Evolutionary conservation across 2,888 invertebrate species (phyloP), one percentile per base, ranked within the genome.

Genomic region (Drosophila dives): DNA sequence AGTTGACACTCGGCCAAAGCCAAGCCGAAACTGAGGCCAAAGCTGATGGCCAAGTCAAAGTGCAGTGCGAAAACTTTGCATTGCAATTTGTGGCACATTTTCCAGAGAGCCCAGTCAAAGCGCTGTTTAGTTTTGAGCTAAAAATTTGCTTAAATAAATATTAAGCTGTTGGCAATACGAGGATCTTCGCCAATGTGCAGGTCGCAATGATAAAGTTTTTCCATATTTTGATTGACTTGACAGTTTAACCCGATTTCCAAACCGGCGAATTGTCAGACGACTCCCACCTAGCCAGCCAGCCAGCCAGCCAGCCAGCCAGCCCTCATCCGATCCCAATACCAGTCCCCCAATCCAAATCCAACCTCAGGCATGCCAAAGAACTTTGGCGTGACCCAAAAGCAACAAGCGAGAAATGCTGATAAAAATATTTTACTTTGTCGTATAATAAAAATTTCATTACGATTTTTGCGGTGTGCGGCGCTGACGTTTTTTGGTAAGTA

Each of bases 361-460:
- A 58, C 72, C 80, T 48, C 72, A 54, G 64, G 81, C 73, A 79
- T 68, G 72, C 64, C 49, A 61, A 62, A 63, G 74, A 78, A 84
- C 75, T 84, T 81, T 56, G 60, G 42, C 76, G 81, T 71, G 72
- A 67, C 72, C 75, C 67, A 75, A 88, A 76, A 82, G 85, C 87
- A 89, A 89, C 89, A 86, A 86, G 87, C 87, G 89, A 65, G 81
- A 84, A 89, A 82, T 79, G 85, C 88, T 89, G 85, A 89, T 86
- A 87, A 86, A 87, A 87, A 87, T 87, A 89, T 83, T 89, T 85
- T 85, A 85, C 86, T 85, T 89, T 87, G 83, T 85, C 83, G 89
- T 85, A 89, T 80, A 87, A 87, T 87, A 87, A 87, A 87, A 87
- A 87, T 87, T 86, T 87, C 89, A 87, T 87, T 89, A 89, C 88